phyloP scores from a whole-genome alignment of 1,140 invertebrate genomes.

The Philopotamus ludificatus region DNA sequence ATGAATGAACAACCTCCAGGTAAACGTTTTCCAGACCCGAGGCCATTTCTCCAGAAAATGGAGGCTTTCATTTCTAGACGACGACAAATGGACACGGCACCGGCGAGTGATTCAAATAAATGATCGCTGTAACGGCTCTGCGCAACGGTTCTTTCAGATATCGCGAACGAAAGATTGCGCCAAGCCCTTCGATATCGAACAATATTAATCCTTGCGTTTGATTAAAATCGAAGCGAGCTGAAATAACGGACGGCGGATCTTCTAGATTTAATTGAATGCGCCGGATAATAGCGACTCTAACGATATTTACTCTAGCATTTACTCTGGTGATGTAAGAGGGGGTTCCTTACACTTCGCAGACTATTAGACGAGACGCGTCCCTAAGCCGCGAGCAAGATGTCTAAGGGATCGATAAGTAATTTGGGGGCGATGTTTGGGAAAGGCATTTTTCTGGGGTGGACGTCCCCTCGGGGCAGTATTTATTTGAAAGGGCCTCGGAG shows the following conservation, averaged over 20 bases:
- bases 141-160: not conserved
- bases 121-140: not conserved
- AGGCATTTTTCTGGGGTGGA: not conserved
- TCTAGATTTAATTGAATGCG: too few species aligned
- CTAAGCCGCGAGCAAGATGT: not conserved
- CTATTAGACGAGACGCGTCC: not conserved
- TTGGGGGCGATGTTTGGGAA: not conserved
- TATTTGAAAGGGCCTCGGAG: not conserved
- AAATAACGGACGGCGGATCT: too few species aligned
- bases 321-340: too few species aligned
- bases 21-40: not conserved
- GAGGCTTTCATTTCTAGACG: constrained; percentile 11
- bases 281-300: too few species aligned
- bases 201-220: too few species aligned
- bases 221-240: too few species aligned
- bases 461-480: not conserved
- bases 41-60: constrained; percentile 4
- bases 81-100: constrained; percentile 2
- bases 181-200: too few species aligned
- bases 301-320: too few species aligned
- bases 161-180: too few species aligned
- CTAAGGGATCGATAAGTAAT: not conserved
- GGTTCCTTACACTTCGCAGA: not conserved
- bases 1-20: constrained; percentile 5
- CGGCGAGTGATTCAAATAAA: not conserved